A percentile compares a stretch with the other conserved stretches of the same genome.
phyloP scores from a whole-genome alignment of 2,888 invertebrate genomes.

The Xestia rhomboidea region DNA sequence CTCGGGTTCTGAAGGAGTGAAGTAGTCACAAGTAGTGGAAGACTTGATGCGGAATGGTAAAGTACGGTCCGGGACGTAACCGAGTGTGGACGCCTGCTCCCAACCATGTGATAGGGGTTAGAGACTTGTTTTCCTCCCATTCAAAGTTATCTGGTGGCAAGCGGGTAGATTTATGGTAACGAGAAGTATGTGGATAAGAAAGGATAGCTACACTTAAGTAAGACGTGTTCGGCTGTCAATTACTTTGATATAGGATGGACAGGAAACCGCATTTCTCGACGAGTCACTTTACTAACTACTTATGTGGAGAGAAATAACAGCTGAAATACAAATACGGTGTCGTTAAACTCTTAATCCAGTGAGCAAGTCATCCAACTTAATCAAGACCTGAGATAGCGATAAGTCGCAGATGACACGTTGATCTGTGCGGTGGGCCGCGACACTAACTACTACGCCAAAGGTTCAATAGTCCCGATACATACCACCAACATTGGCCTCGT shows the following conservation, averaged over 20 bases:
- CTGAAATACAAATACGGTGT: neutral
- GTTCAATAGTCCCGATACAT: constrained; percentile 5
- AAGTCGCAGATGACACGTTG: constrained; percentile 5
- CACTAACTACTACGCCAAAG: constrained; percentile 1
- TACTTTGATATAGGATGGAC: constrained; percentile 24
- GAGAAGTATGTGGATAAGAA: constrained; percentile 7
- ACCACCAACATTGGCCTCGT: constrained; percentile 21
- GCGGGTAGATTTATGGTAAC: constrained; percentile 4
- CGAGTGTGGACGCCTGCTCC: neutral
- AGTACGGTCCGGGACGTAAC: constrained; percentile 36
- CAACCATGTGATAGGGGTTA: neutral
- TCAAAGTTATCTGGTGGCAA: constrained; percentile 11
- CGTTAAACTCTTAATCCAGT: neutral
- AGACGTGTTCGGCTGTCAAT: constrained; percentile 14
- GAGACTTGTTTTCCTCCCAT: constrained; percentile 12
- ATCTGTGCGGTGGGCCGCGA: neutral
- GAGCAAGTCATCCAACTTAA: neutral
- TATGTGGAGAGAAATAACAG: neutral
- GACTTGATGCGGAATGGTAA: constrained; percentile 25
- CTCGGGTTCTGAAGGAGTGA: too few species aligned
- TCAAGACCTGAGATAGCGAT: neutral
- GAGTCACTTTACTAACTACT: constrained; percentile 6
- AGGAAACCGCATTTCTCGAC: neutral
- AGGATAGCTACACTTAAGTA: constrained; percentile 12
- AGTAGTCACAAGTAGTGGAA: constrained; percentile 13